These are phyloP conservation scores for Sphecodes monilicornis DNA, from an alignment of 2,888 invertebrate genomes.

Conservation along the genomic window DNA sequence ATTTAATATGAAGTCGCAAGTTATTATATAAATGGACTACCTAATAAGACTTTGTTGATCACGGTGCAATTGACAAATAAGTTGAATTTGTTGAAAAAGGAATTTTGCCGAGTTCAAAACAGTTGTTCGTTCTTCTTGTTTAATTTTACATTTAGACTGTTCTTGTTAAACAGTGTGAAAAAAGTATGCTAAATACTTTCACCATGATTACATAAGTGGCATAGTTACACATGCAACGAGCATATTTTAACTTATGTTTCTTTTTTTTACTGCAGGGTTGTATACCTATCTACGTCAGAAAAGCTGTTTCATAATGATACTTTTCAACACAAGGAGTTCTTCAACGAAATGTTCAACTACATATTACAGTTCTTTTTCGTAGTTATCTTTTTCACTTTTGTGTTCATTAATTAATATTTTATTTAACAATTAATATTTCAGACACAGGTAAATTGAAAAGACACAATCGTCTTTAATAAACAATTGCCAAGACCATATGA, in stretches of 20 bases:
- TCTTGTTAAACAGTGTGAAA: neutral
- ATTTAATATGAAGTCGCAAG: neutral
- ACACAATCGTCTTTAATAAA: no score
- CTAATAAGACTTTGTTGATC: neutral
- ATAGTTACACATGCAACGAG: neutral
- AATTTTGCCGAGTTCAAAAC: neutral
- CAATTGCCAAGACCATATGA: no score
- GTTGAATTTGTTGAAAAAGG: neutral
- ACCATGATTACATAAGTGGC: neutral
- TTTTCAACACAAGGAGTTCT: neutral
- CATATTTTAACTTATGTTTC: neutral
- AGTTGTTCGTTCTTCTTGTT: neutral
- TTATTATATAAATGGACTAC: neutral
- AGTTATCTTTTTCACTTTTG: no score
- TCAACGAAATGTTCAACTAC: neutral
- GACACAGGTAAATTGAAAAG: no score
- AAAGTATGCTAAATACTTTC: conserved; percentile 2
- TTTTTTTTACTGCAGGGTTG: neutral
- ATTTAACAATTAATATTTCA: no score
- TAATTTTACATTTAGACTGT: neutral
- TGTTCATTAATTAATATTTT: no score
- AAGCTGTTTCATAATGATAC: neutral
- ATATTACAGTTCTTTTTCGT: no score
- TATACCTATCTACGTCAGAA: neutral
- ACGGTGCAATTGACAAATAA: neutral